Evolutionary conservation across 1,140 invertebrate species (phyloP).

Genomic region (Lasaia peninsularis): DNA sequence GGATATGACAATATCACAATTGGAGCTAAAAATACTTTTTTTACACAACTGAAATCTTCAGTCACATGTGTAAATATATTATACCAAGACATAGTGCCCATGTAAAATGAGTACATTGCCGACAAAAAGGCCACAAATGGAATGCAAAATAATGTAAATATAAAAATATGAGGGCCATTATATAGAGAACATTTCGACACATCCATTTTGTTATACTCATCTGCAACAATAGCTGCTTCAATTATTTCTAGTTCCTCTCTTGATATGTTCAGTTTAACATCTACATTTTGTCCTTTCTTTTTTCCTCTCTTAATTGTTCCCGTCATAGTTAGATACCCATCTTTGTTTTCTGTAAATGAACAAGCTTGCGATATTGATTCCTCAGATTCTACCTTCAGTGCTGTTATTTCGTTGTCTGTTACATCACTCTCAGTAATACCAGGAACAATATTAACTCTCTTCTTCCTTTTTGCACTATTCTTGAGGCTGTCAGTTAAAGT

Average conservation of each 20-base stretch:
- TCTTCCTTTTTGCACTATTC: slow-evolving; percentile 78
- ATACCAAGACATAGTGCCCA: slow-evolving; percentile 87
- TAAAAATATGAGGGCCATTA: slow-evolving; percentile 82
- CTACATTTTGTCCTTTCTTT: slow-evolving; percentile 85
- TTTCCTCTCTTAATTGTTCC: slow-evolving; percentile 85
- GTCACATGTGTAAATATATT: slow-evolving; percentile 85
- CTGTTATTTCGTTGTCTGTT: slow-evolving; percentile 71
- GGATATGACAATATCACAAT: slow-evolving; percentile 85
- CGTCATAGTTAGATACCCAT: slow-evolving; percentile 81
- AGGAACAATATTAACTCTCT: slow-evolving; percentile 80
- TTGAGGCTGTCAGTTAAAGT: slow-evolving; percentile 69
- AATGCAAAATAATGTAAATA: slow-evolving; percentile 82
- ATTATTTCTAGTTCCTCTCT: slow-evolving; percentile 83
- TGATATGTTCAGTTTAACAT: slow-evolving; percentile 85
- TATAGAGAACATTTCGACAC: slow-evolving; percentile 78
- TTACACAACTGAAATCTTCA: slow-evolving; percentile 81
- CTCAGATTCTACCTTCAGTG: slow-evolving; percentile 69
- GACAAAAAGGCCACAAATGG: slow-evolving; percentile 83
- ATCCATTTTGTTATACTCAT: slow-evolving; percentile 78
- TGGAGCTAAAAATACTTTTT: slow-evolving; percentile 81
- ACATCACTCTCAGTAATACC: slow-evolving; percentile 77
- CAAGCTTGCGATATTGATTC: slow-evolving; percentile 65
- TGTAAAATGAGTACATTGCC: slow-evolving; percentile 84
- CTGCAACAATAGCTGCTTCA: slow-evolving; percentile 80
- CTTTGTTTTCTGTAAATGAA: slow-evolving; percentile 67